Base-by-base conservation (phyloP, 2,888 invertebrate species). In the Coleophora deauratella region DNA sequence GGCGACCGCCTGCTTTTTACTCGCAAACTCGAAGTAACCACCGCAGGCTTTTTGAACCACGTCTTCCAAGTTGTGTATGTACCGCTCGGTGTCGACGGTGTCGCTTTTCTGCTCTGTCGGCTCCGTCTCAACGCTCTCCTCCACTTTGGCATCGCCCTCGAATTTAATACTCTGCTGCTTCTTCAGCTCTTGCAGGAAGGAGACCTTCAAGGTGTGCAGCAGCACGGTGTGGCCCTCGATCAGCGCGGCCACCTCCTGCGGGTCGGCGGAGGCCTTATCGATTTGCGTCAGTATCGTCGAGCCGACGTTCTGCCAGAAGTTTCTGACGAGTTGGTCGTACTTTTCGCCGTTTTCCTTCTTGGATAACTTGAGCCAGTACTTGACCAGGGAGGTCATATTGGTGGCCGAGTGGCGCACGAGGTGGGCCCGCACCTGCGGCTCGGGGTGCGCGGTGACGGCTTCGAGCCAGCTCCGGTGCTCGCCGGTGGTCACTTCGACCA, bases 21-120 rank as follows among this genome's bases (percentile, higher is more conserved):
- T 66, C 0, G 88, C 87, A 41, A 86, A 86, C n/a, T 82, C 77
- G 10, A 92, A 77, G 59, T 90, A 91, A 10, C 79, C 71, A 2
- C 74, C 62, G 49, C 88, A 88, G 0, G 87, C 55, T 12, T 62
- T 75, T 40, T 81, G 73, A 0, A 81, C 87, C 1, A 87, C 55
- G 0, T 72, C 62, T 21, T 81, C 67, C 12, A 91, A 55, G 44
- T 85, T 79, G 21, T 73, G 67, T 3, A 64, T 49, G 55, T 88
- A 90, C 13, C 68, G 50, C 4, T 68, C 55, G 9, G 66, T 64
- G 0, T 49, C 35, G 0, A 49, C 12, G 1, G 52, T 44, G 40
- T 69, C 72, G 6, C 21, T 21, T 6, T 21, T 21, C 21, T 21
- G 21, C 21, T 21, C 21, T 6, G 21, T 6, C 21, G 3, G 21